Percentiles rank a stretch among this genome's conserved stretches.
phyloP scores from a whole-genome alignment of 2,888 invertebrate genomes.

The Dione juno region DNA sequence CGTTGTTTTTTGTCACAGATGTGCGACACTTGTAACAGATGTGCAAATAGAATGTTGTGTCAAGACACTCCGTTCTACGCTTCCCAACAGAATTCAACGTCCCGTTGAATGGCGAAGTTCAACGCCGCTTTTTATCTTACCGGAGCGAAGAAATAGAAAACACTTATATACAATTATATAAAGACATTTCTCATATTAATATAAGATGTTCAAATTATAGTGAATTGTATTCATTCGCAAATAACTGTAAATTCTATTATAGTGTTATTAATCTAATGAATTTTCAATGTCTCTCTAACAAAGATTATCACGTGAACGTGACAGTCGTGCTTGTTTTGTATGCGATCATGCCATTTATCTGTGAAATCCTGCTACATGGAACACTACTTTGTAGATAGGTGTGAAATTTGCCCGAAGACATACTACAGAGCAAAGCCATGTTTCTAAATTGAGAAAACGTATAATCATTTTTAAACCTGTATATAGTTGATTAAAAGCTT shows the following conservation, averaged over 20 bases:
- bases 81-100: too few species aligned
- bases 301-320: constrained; percentile 39
- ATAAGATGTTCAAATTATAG: too few species aligned
- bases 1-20: too few species aligned
- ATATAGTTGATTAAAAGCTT: background rate
- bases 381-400: constrained; percentile 64
- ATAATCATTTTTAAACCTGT: background rate
- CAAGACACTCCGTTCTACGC: too few species aligned
- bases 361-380: constrained; percentile 58
- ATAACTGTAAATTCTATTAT: constrained; percentile 9
- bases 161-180: too few species aligned
- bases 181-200: too few species aligned
- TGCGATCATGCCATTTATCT: constrained; percentile 63
- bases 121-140: too few species aligned
- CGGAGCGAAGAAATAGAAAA: too few species aligned
- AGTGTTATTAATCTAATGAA: constrained; percentile 33
- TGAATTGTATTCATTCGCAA: background rate
- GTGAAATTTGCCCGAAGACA: constrained; percentile 58
- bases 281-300: constrained; percentile 32
- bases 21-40: too few species aligned
- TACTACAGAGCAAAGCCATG: constrained; percentile 43
- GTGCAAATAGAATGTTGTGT: too few species aligned
- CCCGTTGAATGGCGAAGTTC: too few species aligned
- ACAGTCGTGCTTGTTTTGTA: constrained; percentile 52
- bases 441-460: constrained; percentile 17